Base-by-base conservation (phyloP, 2,113 vertebrate species). In the Larimichthys polyactis region DNA sequence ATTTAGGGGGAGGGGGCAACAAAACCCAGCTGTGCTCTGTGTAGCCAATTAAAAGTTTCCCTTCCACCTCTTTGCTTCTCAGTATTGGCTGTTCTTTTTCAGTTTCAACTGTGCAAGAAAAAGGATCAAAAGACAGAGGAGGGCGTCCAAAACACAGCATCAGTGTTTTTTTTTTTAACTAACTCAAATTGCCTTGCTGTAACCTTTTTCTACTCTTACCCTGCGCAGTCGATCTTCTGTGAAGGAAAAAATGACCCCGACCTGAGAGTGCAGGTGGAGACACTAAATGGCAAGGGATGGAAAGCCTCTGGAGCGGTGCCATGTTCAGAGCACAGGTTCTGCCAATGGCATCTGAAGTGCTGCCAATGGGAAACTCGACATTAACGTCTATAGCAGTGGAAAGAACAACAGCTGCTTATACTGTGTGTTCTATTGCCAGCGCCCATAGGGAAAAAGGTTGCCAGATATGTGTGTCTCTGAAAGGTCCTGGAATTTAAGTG, bases 11-110 rank as follows among this genome's bases (percentile, higher is more conserved):
- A 24, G 24, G 17, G 15, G 48, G 54, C 79, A 87, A 85, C 82
- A 90, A 82, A 88, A 88, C 84, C 40, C 76, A 85, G 81, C 88
- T 91, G 84, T 86, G 85, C 79, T 82, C 81, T 51, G 59, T 64
- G 78, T 66, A 71, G 88, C 87, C 92, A 93, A 92, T 94, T 93
- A 92, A 93, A 94, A 91, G 85, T 92, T 91, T 91, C 77, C 82
- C 75, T 74, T 90, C 82, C 82, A 79, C 69, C 78, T 79, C 86
- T 78, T 82, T 81, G 11, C 78, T 64, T 85, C 77, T 44, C 78
- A 60, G 73, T 83, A 81, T 83, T 57, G 55, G 71, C 70, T 88
- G 7, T 44, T 87, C 43, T 63, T 74, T 78, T 74, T 73, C 65
- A 22, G 65, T 83, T 82, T 83, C 69, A 75, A 11, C 73, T 29